A percentile compares a stretch with the other conserved stretches of the same genome.
Evolutionary conservation across 2,888 invertebrate species (phyloP).

Genomic region (Brenthis ino): DNA sequence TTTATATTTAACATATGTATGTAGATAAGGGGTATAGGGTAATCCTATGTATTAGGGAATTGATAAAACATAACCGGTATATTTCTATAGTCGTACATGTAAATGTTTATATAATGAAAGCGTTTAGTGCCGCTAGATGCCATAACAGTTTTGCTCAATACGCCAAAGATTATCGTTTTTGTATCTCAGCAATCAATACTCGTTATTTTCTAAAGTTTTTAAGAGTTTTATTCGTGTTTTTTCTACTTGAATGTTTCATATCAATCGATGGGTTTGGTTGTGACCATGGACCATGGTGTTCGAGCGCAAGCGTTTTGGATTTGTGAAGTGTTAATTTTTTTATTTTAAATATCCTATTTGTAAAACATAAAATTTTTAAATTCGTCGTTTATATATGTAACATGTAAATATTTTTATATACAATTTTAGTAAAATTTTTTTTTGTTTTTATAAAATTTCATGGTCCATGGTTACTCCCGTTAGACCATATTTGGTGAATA

Average conservation of each 20-base stretch:
- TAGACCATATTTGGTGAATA: not conserved
- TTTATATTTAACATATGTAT: constrained; percentile 43
- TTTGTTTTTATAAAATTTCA: not conserved
- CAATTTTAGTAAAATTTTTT: not conserved
- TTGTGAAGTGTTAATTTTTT: too few species aligned
- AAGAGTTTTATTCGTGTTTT: constrained; percentile 22
- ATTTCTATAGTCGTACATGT: constrained; percentile 49
- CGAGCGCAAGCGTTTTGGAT: not conserved
- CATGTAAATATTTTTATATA: too few species aligned
- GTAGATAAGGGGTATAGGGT: constrained; percentile 67
- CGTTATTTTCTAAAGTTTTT: constrained; percentile 17
- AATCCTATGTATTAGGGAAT: constrained; percentile 68
- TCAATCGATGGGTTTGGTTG: not conserved
- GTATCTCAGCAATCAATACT: constrained; percentile 19
- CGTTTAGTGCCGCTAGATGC: constrained; percentile 67
- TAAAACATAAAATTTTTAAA: too few species aligned
- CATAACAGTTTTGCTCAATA: constrained; percentile 72
- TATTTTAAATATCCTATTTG: too few species aligned
- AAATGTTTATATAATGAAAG: constrained; percentile 48
- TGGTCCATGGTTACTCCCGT: not conserved
- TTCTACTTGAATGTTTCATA: not conserved
- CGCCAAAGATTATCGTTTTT: constrained; percentile 66
- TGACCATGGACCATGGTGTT: not conserved
- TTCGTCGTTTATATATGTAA: too few species aligned
- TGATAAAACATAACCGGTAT: constrained; percentile 59